These are phyloP conservation scores for Stictocephala bisonia DNA, from an alignment of 2,888 invertebrate species.

Conservation along the genomic window DNA sequence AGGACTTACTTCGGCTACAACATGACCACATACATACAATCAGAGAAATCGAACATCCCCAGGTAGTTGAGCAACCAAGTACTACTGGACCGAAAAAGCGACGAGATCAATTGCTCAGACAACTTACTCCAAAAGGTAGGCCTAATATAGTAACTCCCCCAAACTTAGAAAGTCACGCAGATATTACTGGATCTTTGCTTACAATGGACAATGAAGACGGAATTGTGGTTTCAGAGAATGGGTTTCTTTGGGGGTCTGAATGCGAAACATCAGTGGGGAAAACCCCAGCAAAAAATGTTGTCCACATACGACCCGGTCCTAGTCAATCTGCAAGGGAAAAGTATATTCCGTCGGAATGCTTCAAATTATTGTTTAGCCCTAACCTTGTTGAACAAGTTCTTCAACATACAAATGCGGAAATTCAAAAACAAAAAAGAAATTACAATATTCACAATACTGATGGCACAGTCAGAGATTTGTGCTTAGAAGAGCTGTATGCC, in stretches of 20 bases:
- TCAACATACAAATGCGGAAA: constrained; percentile 32
- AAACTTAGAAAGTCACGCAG: neutral
- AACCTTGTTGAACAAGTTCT: constrained; percentile 26
- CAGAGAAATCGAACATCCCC: constrained; percentile 19
- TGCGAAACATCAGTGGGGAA: constrained; percentile 16
- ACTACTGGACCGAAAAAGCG: constrained; percentile 3
- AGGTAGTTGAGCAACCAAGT: constrained; percentile 14
- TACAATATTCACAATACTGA: constrained; percentile 25
- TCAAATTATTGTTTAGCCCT: constrained; percentile 30
- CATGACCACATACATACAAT: constrained; percentile 6
- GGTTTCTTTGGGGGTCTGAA: constrained; percentile 28
- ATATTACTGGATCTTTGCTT: neutral
- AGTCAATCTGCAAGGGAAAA: constrained; percentile 28
- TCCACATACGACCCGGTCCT: constrained; percentile 34
- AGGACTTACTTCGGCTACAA: constrained; percentile 21
- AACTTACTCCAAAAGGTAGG: constrained; percentile 3
- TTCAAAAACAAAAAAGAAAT: constrained; percentile 31
- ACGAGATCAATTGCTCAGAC: neutral
- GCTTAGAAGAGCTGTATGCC: constrained; percentile 33
- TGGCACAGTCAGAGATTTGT: constrained; percentile 36
- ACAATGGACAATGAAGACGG: constrained; percentile 21
- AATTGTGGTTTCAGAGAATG: constrained; percentile 32
- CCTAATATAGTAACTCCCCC: neutral
- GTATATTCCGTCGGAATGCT: constrained; percentile 31
- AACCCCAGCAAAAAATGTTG: constrained; percentile 32